Evolutionary conservation across 2,888 invertebrate genomes (phyloP).

Genomic region (Monopis laevigella): DNA sequence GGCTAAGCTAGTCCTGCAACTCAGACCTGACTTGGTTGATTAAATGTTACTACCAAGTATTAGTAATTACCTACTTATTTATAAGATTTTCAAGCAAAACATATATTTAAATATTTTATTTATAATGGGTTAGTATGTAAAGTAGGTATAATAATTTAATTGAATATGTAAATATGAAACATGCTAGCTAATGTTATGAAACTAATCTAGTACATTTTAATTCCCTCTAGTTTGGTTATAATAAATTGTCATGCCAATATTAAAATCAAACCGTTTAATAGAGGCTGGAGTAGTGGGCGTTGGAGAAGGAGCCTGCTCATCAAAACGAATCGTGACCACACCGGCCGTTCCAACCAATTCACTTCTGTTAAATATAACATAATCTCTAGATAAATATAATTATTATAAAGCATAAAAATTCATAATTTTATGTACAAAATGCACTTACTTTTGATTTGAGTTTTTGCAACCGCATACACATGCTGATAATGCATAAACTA

Average conservation of each 20-base stretch:
- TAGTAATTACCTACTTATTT: no score
- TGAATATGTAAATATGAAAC: no score
- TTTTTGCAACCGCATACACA: conserved; percentile 81
- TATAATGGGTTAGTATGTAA: no score
- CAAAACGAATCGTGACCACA: conserved; percentile 67
- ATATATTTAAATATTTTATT: no score
- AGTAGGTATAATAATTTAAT: no score
- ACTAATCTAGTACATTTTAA: no score
- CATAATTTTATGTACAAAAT: background rate
- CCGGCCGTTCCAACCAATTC: conserved; percentile 70
- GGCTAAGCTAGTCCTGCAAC: no score
- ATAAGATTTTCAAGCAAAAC: no score
- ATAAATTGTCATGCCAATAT: background rate
- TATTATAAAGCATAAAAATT: background rate
- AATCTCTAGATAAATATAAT: conserved; percentile 6
- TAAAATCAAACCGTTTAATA: conserved; percentile 55
- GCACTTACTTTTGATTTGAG: conserved; percentile 76
- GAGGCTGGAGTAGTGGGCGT: conserved; percentile 63
- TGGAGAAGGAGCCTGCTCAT: conserved; percentile 59
- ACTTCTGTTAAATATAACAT: conserved; percentile 53
- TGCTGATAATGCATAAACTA: conserved; percentile 65
- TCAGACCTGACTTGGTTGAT: no score
- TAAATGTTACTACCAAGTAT: no score
- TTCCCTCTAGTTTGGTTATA: no score
- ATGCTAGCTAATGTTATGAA: no score